Conservation (phyloP, 2,888 invertebrate genomes). For the Acleris holmiana region DNA sequence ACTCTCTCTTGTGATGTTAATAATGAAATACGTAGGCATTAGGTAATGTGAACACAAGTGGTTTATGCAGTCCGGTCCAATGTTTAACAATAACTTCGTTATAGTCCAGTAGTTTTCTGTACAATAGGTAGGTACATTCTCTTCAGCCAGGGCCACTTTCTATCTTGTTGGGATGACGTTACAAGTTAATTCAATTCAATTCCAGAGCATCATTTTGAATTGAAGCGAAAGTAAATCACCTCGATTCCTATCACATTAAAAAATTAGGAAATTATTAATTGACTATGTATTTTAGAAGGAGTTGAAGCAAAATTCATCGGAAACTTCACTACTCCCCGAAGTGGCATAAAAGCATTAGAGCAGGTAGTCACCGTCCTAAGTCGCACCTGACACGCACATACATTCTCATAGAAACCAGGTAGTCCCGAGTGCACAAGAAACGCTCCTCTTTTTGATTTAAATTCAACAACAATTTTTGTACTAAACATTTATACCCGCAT, state of each 20-base stretch:
- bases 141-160: conserved; percentile 19
- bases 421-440: conserved; percentile 4
- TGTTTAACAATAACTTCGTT: conserved; percentile 34
- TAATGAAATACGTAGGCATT: conserved; percentile 46
- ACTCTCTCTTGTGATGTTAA: conserved; percentile 45
- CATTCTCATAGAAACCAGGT: conserved; percentile 50
- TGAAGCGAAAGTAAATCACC: neutral
- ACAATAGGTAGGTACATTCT: conserved; percentile 2
- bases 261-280: too few species aligned
- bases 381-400: conserved; percentile 69
- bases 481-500: too few species aligned
- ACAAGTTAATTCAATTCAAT: neutral
- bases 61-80: conserved; percentile 25
- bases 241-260: too few species aligned
- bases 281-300: conserved; percentile 3
- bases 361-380: conserved; percentile 63
- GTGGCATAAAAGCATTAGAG: conserved; percentile 57
- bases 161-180: conserved; percentile 5
- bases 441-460: neutral
- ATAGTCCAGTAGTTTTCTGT: conserved; percentile 34
- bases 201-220: neutral
- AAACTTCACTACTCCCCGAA: conserved; percentile 31
- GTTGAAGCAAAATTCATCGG: conserved; percentile 14
- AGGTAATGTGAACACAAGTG: conserved; percentile 36
- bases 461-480: neutral